A percentile compares a stretch with the other conserved stretches of the same genome.
These are phyloP conservation scores for Pomacea canaliculata DNA, from an alignment of 2,888 invertebrate species.

Conservation along the genomic window DNA sequence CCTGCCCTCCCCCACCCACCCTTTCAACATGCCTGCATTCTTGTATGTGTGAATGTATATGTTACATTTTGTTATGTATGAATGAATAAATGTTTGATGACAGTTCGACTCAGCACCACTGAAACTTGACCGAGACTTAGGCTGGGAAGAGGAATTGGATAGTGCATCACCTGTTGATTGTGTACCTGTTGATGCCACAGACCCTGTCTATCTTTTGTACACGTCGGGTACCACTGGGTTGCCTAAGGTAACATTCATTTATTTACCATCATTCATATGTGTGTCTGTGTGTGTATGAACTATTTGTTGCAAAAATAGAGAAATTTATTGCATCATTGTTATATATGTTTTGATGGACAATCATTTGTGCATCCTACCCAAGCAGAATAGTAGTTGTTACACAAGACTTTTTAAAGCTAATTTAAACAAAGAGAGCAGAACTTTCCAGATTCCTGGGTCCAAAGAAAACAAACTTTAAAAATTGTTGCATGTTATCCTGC, in stretches of 20 bases:
- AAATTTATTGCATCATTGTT: background rate
- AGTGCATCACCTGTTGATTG: conserved; percentile 79
- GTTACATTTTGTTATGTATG: too few species aligned
- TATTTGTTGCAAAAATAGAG: background rate
- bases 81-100: background rate
- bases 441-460: too few species aligned
- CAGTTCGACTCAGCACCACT: conserved; percentile 58
- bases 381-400: too few species aligned
- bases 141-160: conserved; percentile 81
- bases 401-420: too few species aligned
- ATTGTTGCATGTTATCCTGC: too few species aligned
- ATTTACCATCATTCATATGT: background rate
- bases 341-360: background rate
- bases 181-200: conserved; percentile 88
- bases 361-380: too few species aligned
- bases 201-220: conserved; percentile 91
- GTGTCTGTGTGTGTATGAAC: background rate
- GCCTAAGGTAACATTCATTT: conserved; percentile 57
- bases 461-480: too few species aligned
- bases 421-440: too few species aligned
- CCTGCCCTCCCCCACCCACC: too few species aligned
- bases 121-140: conserved; percentile 76
- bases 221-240: conserved; percentile 78
- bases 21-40: too few species aligned
- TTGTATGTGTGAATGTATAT: too few species aligned